Evolutionary conservation across 2,113 vertebrate species (phyloP), one percentile per base, ranked within the genome.

Genomic region (Probosciger aterrimus): DNA sequence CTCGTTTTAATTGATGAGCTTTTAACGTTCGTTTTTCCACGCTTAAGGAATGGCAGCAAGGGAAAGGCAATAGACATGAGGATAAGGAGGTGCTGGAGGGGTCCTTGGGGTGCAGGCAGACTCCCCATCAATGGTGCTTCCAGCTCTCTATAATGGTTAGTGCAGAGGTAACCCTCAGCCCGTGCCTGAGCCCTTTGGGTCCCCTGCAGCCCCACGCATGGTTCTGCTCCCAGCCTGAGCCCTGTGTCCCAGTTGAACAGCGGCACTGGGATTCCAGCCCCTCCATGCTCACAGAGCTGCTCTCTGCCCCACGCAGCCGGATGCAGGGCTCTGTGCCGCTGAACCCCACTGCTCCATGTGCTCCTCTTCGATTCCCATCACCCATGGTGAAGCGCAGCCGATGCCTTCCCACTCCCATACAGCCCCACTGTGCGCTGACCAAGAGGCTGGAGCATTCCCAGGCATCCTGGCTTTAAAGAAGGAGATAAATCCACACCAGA

Each of bases 21-120:
- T 93, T 69, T n/a, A 88, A 31, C 9, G 0, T 9, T 25, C 13
- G 4, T 75, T 83, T 74, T 59, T 15, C 63, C 30, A 2, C 14
- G 2, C 9, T 35, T 14, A 5, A 20, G 59, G 60, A 18, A 59
- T 16, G 3, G 1, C 80, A 23, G 73, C 15, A 2, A 33, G 50
- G 49, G 35, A 35, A 31, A 18, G 1, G 18, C 33, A 5, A 43
- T 14, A 24, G 49, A 2, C 1, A 0, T 7, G 59, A 8, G 17
- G 67, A 6, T 6, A 3, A 30, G 1, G 60, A 60, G 52, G 68
- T 60, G 67, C 44, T 41, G 2, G 46, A 68, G 44, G 52, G 8
- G 60, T 47, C 41, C 68, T 52, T 19, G 52, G 82, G 75, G 39
- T 60, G 75, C 52, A 11, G 60, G 60, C 50, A 46, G 44, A 7